A percentile compares a stretch with the other conserved stretches of the same genome.
phyloP scores from a whole-genome alignment of 2,888 invertebrate genomes.

The Stictocephala bisonia region DNA sequence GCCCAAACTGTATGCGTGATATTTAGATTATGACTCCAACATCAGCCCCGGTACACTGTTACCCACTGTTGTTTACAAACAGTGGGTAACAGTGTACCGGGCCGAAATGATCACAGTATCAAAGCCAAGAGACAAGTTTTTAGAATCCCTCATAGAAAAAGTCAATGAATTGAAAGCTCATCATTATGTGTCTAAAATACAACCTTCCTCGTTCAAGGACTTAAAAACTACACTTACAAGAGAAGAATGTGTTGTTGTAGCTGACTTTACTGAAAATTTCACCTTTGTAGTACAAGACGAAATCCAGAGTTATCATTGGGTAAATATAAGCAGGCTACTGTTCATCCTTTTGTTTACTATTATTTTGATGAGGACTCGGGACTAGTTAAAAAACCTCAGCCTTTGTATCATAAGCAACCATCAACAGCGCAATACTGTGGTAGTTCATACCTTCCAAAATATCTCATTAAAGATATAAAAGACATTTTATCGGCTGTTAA shows the following conservation, averaged over 20 bases:
- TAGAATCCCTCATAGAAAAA: conserved; percentile 23
- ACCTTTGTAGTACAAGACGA: conserved; percentile 38
- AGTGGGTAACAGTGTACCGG: conserved; percentile 11
- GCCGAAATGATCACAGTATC: conserved; percentile 26
- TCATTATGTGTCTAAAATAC: conserved; percentile 28
- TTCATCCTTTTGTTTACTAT: conserved; percentile 36
- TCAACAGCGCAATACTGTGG: conserved; percentile 20
- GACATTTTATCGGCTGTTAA: conserved; percentile 11
- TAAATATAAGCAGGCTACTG: conserved; percentile 20
- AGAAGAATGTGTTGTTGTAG: conserved; percentile 30
- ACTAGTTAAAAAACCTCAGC: conserved; percentile 15
- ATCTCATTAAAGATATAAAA: conserved; percentile 20
- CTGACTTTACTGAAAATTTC: conserved; percentile 35
- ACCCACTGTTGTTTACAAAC: conserved; percentile 26
- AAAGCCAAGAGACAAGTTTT: conserved; percentile 27
- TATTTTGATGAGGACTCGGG: conserved; percentile 4
- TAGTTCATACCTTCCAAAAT: conserved; percentile 29
- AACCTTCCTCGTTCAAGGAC: conserved; percentile 23
- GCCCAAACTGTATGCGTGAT: no score
- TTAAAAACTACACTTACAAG: conserved; percentile 24
- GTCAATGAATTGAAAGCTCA: conserved; percentile 23
- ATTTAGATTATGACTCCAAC: no score
- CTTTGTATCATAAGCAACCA: conserved; percentile 20
- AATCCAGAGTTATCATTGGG: conserved; percentile 35
- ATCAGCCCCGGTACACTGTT: no score